Conservation (phyloP, 1,140 invertebrate genomes). For the Neodiprion virginianus region DNA sequence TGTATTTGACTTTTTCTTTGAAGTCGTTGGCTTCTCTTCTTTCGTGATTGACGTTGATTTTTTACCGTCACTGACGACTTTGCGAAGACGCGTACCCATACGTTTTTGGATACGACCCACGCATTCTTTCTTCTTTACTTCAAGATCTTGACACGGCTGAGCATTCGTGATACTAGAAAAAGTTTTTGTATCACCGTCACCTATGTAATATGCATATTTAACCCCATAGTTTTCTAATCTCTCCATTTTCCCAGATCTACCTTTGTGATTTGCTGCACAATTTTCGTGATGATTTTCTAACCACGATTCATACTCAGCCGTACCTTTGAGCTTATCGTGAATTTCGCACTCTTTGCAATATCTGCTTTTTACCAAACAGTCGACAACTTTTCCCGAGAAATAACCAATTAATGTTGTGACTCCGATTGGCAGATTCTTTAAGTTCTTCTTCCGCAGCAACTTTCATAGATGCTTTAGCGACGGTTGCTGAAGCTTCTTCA, state of each 20-base stretch:
- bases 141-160: conserved; percentile 33
- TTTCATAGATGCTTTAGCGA: conserved; percentile 27
- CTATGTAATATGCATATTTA: conserved; percentile 28
- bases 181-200: conserved; percentile 32
- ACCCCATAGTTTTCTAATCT: conserved; percentile 19
- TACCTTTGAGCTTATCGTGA: too few relatives aligned
- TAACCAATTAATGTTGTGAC: too few relatives aligned
- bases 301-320: too few relatives aligned
- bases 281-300: conserved; percentile 24
- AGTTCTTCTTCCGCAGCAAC: conserved; percentile 26
- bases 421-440: neutral
- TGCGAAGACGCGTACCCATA: conserved; percentile 34
- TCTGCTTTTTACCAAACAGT: too few relatives aligned
- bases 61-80: neutral
- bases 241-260: conserved; percentile 33
- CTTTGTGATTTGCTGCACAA: conserved; percentile 30
- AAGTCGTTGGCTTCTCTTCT: too few relatives aligned
- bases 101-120: conserved; percentile 38
- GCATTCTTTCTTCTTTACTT: conserved; percentile 36
- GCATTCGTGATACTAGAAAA: conserved; percentile 21
- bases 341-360: too few relatives aligned
- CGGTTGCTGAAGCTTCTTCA: conserved; percentile 13
- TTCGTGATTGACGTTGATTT: too few relatives aligned
- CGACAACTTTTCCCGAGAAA: too few relatives aligned
- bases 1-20: neutral